Base-by-base conservation (phyloP, 2,797 vertebrate species). In the Acrocephalus scirpaceus region DNA sequence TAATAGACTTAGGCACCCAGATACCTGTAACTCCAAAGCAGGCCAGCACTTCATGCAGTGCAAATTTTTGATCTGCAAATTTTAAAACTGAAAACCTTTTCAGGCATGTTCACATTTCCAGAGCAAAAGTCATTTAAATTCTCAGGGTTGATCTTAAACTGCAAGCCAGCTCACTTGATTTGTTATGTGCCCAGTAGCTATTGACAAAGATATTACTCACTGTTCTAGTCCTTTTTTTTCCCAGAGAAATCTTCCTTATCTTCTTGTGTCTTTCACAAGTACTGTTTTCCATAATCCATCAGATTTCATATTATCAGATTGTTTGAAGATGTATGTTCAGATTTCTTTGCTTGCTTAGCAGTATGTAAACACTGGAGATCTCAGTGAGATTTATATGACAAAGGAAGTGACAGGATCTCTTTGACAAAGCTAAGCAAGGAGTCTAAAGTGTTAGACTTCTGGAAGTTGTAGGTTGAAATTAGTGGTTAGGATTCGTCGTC, bases 321-420 rank as follows among this genome's bases (percentile, higher is more conserved):
- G 85, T 94, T 92, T 97, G 92, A 97, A 90, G 84, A 81, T 88
- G 42, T 91, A 93, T 72, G 79, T 83, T 96, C 85, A 91, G 79
- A 86, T 92, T 77, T 86, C 87, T 93, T 75, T 96, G 81, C 87
- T 96, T 93, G 82, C 75, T 93, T 92, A 94, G 93, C 34, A 54
- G 51, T 90, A 53, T 88, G 85, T 92, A 96, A 96, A 95, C 91
- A 94, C 12, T 50, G 56, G 79, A 92, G 75, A 85, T 30, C 78
- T 91, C 69, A 45, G 74, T 48, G 64, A 90, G 54, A 90, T 86
- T 95, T 86, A 86, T 89, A 93, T 48, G 91, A 89, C 75, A 95
- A 89, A 96, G 69, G 84, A 92, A 91, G 91, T 90, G 87, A 83
- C 85, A 91, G 66, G 36, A 90, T 87, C 34, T 88, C 88, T 88